A percentile compares a stretch with the other conserved stretches of the same genome.
phyloP scores from a whole-genome alignment of 2,797 vertebrate genomes.

The Anniella stebbinsi region DNA sequence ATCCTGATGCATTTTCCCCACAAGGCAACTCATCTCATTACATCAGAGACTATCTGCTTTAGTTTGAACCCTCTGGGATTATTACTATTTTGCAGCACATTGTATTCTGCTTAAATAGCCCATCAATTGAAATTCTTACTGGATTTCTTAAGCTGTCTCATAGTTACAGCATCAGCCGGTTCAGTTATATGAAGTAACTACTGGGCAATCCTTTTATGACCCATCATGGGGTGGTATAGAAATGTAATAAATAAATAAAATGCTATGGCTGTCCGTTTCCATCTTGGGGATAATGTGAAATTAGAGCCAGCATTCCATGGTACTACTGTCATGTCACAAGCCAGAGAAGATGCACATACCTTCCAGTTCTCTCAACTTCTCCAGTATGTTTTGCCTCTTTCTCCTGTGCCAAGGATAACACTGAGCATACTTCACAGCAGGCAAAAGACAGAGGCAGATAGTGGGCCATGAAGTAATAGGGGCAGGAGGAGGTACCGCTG shows the following conservation, averaged over 20 bases:
- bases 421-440: neutral
- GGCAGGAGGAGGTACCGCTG: neutral
- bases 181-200: neutral
- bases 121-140: neutral
- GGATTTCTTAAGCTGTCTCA: neutral
- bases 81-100: neutral
- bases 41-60: neutral
- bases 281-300: neutral
- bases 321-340: neutral
- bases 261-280: neutral
- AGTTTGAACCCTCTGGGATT: constrained; percentile 24
- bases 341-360: neutral
- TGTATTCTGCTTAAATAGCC: constrained; percentile 4
- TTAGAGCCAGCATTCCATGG: neutral
- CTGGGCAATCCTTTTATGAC: neutral
- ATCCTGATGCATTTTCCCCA: neutral
- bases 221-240: neutral
- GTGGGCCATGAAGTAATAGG: neutral
- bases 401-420: neutral
- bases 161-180: neutral
- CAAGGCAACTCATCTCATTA: constrained; percentile 4
- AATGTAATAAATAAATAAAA: too few relatives aligned
- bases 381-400: neutral
- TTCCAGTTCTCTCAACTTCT: neutral
- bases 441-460: neutral